Conservation (phyloP, 64 coral and sea anemone genomes). For the Montipora sp. region DNA sequence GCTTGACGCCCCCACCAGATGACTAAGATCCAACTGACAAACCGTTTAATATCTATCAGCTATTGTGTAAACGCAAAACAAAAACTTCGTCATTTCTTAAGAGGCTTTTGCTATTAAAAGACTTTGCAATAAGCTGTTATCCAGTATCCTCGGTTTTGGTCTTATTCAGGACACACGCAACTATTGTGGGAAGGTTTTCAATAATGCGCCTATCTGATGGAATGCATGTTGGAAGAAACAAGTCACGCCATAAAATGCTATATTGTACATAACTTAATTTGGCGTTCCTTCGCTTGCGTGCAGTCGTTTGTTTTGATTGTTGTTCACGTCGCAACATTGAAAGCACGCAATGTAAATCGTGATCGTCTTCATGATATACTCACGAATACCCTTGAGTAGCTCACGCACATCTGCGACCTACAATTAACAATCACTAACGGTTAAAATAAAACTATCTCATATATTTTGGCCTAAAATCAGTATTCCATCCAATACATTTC, state of each 20-base stretch:
- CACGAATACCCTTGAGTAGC: neutral
- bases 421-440: neutral
- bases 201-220: neutral
- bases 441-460: neutral
- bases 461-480: neutral
- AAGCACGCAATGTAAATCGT: conserved; percentile 40
- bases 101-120: neutral
- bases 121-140: neutral
- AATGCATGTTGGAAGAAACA: conserved; percentile 1
- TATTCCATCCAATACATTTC: neutral
- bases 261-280: conserved; percentile 6
- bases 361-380: neutral
- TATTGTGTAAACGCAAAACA: conserved; percentile 38
- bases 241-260: conserved; percentile 23
- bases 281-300: conserved; percentile 42
- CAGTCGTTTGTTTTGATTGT: conserved; percentile 64
- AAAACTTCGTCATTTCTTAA: conserved; percentile 8
- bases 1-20: neutral
- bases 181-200: neutral
- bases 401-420: neutral
- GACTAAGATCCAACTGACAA: neutral
- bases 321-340: neutral
- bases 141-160: neutral
- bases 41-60: conserved; percentile 7
- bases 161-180: conserved; percentile 14